Percentiles rank a stretch among this genome's conserved stretches.
Conservation (phyloP, 2,113 vertebrate species). For the Urocolius indicus region DNA sequence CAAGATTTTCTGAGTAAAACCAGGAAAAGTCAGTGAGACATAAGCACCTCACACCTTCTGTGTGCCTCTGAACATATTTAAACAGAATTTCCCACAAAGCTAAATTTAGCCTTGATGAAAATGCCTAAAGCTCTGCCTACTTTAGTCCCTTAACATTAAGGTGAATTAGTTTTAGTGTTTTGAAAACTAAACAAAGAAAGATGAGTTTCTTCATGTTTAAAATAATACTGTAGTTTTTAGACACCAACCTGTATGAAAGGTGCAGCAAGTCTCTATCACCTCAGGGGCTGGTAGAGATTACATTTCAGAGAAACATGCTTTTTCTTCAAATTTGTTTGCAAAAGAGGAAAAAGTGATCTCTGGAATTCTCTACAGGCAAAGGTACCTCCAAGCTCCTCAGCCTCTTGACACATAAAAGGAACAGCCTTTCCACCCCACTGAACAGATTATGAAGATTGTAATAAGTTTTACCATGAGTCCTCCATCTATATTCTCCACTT, state of each 20-base stretch:
- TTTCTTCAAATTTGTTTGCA: not conserved
- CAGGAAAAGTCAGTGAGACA: not conserved
- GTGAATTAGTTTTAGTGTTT: not conserved
- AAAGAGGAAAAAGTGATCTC: not conserved
- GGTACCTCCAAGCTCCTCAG: not conserved
- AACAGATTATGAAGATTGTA: not conserved
- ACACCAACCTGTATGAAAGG: not conserved
- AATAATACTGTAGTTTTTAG: not conserved
- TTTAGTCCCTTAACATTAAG: not conserved
- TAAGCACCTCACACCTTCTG: not conserved
- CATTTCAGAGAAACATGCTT: not conserved
- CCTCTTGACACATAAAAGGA: not conserved
- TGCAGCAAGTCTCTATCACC: not conserved
- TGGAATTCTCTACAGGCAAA: not conserved
- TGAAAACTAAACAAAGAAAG: slow-evolving; percentile 27
- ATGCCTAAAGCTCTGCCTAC: not conserved
- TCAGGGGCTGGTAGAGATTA: not conserved
- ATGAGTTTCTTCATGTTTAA: not conserved
- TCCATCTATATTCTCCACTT: not conserved
- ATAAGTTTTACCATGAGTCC: not conserved
- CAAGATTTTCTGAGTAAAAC: not conserved
- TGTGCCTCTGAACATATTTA: not conserved
- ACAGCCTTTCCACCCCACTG: not conserved
- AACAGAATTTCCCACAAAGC: not conserved
- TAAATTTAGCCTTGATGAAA: slow-evolving; percentile 15